Conservation (phyloP, 2,113 vertebrate species). For the Hemibagrus wyckioides region DNA sequence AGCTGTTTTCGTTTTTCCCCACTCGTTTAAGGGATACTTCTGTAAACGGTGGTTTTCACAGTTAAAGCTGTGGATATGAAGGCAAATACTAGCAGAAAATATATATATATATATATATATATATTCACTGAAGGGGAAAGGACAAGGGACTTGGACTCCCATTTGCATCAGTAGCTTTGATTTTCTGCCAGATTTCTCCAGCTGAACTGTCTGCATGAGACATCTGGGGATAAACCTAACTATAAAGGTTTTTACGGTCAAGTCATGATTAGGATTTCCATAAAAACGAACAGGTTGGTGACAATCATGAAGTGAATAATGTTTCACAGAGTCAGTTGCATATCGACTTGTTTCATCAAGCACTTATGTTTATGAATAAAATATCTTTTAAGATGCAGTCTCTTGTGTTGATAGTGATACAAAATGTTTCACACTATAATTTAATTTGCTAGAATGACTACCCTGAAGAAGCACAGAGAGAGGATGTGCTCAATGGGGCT, state of each 20-base stretch:
- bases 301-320: neutral
- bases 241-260: neutral
- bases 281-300: neutral
- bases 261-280: neutral
- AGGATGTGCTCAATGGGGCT: neutral
- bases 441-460: conserved; percentile 5
- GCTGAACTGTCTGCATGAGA: neutral
- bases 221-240: neutral
- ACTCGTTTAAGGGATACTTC: no score
- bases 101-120: no score
- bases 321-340: neutral
- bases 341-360: conserved; percentile 8
- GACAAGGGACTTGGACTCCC: neutral
- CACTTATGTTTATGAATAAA: conserved; percentile 3
- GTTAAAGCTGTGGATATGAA: neutral
- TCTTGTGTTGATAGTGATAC: neutral
- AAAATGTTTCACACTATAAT: conserved; percentile 3
- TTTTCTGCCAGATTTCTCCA: neutral
- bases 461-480: conserved; percentile 31
- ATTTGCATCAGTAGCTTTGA: neutral
- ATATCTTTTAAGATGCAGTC: neutral
- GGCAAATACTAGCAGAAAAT: neutral
- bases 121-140: neutral
- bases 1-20: no score
- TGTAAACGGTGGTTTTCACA: neutral